Evolutionary conservation across 1,140 invertebrate genomes (phyloP), one percentile per base, ranked within the genome.

Genomic region (Pararge aegeria): DNA sequence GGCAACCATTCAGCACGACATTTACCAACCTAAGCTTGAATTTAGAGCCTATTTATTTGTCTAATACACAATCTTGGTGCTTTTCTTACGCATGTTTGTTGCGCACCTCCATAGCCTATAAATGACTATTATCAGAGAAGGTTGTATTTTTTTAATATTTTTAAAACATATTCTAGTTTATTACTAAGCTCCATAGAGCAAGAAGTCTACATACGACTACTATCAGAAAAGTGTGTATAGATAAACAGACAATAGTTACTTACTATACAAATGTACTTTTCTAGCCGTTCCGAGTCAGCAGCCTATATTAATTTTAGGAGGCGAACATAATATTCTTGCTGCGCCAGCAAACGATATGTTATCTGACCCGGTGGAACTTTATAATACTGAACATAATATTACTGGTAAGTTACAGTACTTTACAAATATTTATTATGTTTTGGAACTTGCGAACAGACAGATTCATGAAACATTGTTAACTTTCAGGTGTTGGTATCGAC

Each of bases 401-500:
- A 83, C 81, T 13, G 84, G 84, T 89, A 46, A 20, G 15, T 7
- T n/a, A 37, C 3, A 1, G 5, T 42, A 1, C 34, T 38, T 38
- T 9, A 38, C 4, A 27, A 4, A 7, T 0, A 27, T 27, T 27
- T 4, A 27, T 1, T 9, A 27, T 4, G 5, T 1, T 27, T 0
- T 7, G 27, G 27, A 27, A n/a, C 0, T 37, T 5, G 34, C 3
- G 1, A 48, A 20, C 21, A 24, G 21, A 48, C 0, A 21, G 44
- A n/a, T 51, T 51, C 3, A 0, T 27, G 5, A 27, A 27, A 20
- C 13, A 48, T 40, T 55, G 50, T 49, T 15, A 27, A 10, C 51
- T 82, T 89, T 61, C 76, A 95, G 96, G 96, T 44, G 91, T 96
- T 13, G 95, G 94, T 3, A 90, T 97, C 15, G 94, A 96, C 75